These are phyloP conservation scores for Steinernema hermaphroditum DNA, from an alignment of 2,888 invertebrate species.

Conservation along the genomic window DNA sequence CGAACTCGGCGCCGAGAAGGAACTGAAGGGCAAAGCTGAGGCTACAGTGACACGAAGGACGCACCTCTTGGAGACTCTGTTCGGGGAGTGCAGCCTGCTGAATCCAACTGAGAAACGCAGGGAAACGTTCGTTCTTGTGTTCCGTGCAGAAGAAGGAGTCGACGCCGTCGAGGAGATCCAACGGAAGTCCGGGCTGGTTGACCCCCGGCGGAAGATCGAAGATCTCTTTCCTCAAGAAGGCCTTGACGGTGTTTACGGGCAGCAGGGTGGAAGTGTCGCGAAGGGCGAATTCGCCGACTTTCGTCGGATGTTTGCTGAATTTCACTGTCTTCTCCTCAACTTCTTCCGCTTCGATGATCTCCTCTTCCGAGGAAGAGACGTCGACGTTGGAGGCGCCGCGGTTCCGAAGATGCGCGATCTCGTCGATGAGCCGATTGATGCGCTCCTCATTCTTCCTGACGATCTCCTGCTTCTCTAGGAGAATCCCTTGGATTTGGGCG, in stretches of 20 bases:
- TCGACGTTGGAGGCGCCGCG: background rate
- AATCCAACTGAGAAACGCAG: constrained; percentile 6
- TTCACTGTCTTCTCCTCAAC: background rate
- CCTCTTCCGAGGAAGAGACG: background rate
- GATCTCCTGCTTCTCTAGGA: background rate
- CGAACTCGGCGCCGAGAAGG: constrained; percentile 7
- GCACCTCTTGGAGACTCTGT: background rate
- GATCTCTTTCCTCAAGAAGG: background rate
- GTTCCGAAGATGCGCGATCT: background rate
- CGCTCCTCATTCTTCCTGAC: background rate
- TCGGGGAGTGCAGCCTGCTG: background rate
- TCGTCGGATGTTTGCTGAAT: background rate
- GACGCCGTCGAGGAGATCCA: constrained; percentile 12
- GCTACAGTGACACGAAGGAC: too few species aligned
- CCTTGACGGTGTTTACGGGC: background rate
- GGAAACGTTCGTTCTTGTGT: constrained; percentile 13
- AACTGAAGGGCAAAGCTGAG: too few species aligned
- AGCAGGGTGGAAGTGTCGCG: constrained; percentile 19
- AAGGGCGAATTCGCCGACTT: constrained; percentile 20
- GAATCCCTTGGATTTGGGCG: background rate
- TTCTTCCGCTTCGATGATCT: constrained; percentile 7
- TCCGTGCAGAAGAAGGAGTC: constrained; percentile 22
- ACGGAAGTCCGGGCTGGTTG: background rate
- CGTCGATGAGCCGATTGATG: background rate
- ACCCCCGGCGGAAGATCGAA: background rate